These are phyloP conservation scores for Nymphalis urticae DNA, from an alignment of 2,888 invertebrate genomes.

Conservation along the genomic window DNA sequence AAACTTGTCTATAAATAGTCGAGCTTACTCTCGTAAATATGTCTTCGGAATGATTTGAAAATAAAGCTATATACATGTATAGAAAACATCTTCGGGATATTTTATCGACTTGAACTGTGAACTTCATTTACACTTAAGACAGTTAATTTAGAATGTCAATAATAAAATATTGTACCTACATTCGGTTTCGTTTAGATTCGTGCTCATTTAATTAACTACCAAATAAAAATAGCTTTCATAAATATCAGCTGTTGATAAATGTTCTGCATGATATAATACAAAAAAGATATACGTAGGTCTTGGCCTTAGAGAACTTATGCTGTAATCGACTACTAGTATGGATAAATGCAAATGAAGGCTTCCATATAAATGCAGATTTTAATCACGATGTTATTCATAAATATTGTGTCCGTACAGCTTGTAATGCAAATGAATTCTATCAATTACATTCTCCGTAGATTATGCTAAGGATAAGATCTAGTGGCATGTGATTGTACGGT, in stretches of 20 bases:
- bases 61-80: too few species aligned
- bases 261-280: neutral
- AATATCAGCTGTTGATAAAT: neutral
- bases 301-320: conserved; percentile 1
- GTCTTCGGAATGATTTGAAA: too few species aligned
- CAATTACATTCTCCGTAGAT: conserved; percentile 35
- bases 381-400: conserved; percentile 30
- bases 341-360: conserved; percentile 17
- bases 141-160: too few species aligned
- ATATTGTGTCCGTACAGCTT: conserved; percentile 27
- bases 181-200: too few species aligned
- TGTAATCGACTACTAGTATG: conserved; percentile 11
- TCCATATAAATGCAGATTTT: conserved; percentile 29
- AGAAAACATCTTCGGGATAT: too few species aligned
- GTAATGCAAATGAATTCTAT: conserved; percentile 37
- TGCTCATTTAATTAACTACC: too few species aligned
- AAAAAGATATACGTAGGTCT: neutral
- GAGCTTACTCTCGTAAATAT: too few species aligned
- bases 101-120: too few species aligned
- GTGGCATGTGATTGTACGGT: conserved; percentile 18
- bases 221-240: too few species aligned
- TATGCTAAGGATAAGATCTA: conserved; percentile 20
- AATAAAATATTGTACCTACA: too few species aligned
- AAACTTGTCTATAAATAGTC: too few species aligned
- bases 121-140: too few species aligned